phyloP scores from a whole-genome alignment of 2,888 invertebrate genomes.

The Leucoptera coffeella region DNA sequence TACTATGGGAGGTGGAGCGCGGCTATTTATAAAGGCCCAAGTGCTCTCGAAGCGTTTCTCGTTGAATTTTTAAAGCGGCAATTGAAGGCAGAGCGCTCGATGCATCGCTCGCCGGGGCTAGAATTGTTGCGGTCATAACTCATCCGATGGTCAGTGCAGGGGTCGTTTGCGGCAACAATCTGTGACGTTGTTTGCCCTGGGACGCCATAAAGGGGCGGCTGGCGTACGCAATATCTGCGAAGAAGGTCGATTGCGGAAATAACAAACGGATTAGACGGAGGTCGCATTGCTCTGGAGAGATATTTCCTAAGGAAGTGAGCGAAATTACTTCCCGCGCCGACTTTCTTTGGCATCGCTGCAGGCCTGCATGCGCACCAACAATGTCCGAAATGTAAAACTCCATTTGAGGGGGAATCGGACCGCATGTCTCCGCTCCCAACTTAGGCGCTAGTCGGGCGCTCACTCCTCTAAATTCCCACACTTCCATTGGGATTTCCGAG shows the following conservation, averaged over 20 bases:
- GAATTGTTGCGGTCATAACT: not conserved
- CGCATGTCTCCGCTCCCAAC: slow-evolving; percentile 11
- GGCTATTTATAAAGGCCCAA: slow-evolving; percentile 32
- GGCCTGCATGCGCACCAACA: slow-evolving; percentile 21
- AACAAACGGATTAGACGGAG: slow-evolving; percentile 44
- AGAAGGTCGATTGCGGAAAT: slow-evolving; percentile 36
- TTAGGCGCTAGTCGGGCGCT: too few species aligned
- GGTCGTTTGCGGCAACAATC: too few species aligned
- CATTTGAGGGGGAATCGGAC: slow-evolving; percentile 19
- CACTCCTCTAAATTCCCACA: slow-evolving; percentile 38
- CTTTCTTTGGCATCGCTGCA: slow-evolving; percentile 2
- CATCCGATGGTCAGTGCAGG: slow-evolving; percentile 20
- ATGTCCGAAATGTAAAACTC: slow-evolving; percentile 24
- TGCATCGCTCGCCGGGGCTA: not conserved
- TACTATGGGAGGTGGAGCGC: slow-evolving; percentile 14
- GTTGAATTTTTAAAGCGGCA: slow-evolving; percentile 43
- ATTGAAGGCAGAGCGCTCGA: too few species aligned
- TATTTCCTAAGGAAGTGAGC: slow-evolving; percentile 39
- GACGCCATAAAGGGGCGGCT: too few species aligned
- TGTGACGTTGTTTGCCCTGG: too few species aligned
- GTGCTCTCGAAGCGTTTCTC: slow-evolving; percentile 36
- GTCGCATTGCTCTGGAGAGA: slow-evolving; percentile 27
- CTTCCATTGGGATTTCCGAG: slow-evolving; percentile 42
- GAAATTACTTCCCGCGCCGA: slow-evolving; percentile 35
- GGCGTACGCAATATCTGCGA: too few species aligned